Conservation (phyloP, 2,888 invertebrate genomes). For the Dynastes grantii region DNA sequence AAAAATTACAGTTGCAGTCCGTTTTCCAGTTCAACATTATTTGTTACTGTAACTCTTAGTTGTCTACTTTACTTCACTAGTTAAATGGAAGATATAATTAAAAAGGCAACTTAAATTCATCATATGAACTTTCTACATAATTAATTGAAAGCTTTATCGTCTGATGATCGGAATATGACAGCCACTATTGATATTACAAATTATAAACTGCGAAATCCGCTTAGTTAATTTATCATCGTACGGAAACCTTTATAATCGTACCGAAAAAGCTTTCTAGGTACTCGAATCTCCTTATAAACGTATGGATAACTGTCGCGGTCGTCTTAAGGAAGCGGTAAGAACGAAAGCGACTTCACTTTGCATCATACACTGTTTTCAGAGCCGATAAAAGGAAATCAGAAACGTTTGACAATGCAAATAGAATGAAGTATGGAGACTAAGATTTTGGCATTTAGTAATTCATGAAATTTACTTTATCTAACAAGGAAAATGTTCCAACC, state of each 20-base stretch:
- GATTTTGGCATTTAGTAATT: too few species aligned
- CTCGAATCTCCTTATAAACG: background rate
- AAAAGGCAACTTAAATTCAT: background rate
- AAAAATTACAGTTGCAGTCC: background rate
- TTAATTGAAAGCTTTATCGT: background rate
- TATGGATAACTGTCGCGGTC: conserved; percentile 5
- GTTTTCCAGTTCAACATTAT: too few species aligned
- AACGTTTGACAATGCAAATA: background rate
- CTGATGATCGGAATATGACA: conserved; percentile 10
- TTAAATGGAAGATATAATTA: too few species aligned
- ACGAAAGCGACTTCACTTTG: background rate
- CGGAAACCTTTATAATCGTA: conserved; percentile 4
- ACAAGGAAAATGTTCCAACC: too few species aligned
- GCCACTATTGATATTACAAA: conserved; percentile 1
- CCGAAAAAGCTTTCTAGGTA: conserved; percentile 23
- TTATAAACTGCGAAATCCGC: conserved; percentile 22
- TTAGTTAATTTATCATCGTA: conserved; percentile 27
- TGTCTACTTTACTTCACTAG: too few species aligned
- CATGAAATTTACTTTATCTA: too few species aligned
- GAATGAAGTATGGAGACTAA: too few species aligned
- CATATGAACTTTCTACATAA: conserved; percentile 7
- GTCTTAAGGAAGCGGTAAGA: background rate
- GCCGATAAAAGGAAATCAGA: background rate
- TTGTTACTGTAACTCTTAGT: too few species aligned
- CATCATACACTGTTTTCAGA: background rate